phyloP scores from a whole-genome alignment of 2,113 vertebrate species.

The Rhombomys opimus region DNA sequence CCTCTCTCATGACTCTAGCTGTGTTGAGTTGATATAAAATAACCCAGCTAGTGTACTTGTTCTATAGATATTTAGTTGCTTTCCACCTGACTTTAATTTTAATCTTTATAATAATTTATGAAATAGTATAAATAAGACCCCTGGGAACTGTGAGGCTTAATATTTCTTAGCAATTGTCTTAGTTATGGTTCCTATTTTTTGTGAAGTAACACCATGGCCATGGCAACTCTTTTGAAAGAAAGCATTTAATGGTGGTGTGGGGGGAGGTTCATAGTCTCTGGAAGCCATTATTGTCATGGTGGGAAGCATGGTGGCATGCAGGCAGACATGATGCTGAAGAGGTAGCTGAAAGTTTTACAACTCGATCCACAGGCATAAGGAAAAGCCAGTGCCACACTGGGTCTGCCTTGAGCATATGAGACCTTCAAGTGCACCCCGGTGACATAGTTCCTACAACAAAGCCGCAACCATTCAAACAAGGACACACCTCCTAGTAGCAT shows the following conservation, averaged over 20 bases:
- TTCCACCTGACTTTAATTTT: neutral
- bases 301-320: neutral
- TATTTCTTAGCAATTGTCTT: neutral
- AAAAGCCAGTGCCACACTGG: neutral
- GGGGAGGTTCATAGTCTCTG: neutral
- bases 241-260: neutral
- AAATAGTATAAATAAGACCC: neutral
- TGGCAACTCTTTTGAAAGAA: neutral
- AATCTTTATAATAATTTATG: neutral
- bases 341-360: neutral
- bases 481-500: neutral
- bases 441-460: neutral
- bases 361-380: neutral
- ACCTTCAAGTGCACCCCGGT: neutral
- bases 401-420: neutral
- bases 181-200: neutral
- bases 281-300: neutral
- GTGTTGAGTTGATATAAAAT: too few relatives aligned
- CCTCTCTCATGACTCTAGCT: too few relatives aligned
- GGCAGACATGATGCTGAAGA: neutral
- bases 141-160: neutral
- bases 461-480: neutral
- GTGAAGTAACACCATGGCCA: neutral
- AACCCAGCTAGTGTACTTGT: too few relatives aligned
- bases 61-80: neutral